These are phyloP conservation scores for Sebastes baramenuke DNA, from an alignment of 2,797 vertebrate genomes.

Conservation along the genomic window DNA sequence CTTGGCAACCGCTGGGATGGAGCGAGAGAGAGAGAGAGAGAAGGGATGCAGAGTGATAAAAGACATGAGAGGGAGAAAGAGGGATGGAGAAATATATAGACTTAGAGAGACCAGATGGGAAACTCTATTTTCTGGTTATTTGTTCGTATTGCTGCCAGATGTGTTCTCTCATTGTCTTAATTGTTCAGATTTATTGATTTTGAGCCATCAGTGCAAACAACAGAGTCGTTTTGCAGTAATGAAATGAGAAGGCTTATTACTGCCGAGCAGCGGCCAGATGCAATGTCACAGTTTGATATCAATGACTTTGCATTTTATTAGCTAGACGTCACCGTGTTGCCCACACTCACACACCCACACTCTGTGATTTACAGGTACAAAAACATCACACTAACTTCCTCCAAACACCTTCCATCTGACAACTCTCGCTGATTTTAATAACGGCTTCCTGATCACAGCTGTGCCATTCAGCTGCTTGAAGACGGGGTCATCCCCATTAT, in stretches of 20 bases:
- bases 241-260: background rate
- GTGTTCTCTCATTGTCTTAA: constrained; percentile 27
- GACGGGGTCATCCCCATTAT: background rate
- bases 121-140: constrained; percentile 14
- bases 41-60: constrained; percentile 23
- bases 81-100: constrained; percentile 11
- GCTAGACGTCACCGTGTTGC: background rate
- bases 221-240: constrained; percentile 10
- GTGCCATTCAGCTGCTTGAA: constrained; percentile 2
- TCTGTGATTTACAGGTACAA: background rate
- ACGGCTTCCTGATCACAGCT: background rate
- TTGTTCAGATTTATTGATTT: constrained; percentile 5
- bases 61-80: constrained; percentile 8
- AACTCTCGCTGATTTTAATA: background rate
- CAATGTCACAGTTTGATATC: background rate
- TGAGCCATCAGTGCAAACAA: background rate
- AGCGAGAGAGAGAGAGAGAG: constrained; percentile 15
- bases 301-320: background rate
- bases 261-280: background rate
- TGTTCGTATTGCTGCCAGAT: constrained; percentile 39
- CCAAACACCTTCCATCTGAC: background rate
- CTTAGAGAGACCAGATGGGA: constrained; percentile 22
- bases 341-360: background rate
- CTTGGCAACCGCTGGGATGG: constrained; percentile 75
- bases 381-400: background rate